Percentiles rank a stretch among this genome's conserved stretches.
Evolutionary conservation across 1,140 invertebrate species (phyloP).

Genomic region (Mizuhopecten yessoensis): DNA sequence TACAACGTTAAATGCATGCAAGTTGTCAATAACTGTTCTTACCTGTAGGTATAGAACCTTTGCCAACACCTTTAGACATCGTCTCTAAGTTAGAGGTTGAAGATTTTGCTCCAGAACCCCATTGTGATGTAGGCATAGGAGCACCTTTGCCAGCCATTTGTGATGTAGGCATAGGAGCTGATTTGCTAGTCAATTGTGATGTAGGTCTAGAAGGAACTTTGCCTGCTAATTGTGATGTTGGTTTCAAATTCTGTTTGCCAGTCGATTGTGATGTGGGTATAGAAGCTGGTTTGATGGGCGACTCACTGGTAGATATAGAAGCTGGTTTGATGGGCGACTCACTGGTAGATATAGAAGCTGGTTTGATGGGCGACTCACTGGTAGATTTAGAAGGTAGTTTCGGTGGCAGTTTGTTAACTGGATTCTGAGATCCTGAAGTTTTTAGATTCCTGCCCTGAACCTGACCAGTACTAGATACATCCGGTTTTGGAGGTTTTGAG

Average conservation of each 20-base stretch:
- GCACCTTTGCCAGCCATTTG: not conserved
- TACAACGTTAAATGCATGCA: no score
- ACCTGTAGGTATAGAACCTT: not conserved
- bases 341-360: not conserved
- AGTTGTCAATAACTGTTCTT: not conserved
- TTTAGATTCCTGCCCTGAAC: not conserved
- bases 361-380: not conserved
- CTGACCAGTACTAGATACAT: not conserved
- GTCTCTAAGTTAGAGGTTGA: not conserved
- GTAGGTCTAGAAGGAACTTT: not conserved
- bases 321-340: not conserved
- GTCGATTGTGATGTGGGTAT: not conserved
- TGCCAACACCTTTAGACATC: not conserved
- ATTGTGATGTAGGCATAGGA: not conserved
- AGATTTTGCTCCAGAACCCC: not conserved
- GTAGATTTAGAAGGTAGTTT: not conserved
- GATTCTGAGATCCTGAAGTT: not conserved
- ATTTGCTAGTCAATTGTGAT: not conserved
- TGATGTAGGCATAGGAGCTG: not conserved
- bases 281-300: not conserved
- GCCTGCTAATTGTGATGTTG: not conserved
- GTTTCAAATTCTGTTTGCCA: not conserved
- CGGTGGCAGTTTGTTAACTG: no score
- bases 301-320: not conserved
- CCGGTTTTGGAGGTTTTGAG: not conserved